Evolutionary conservation across 2,888 invertebrate genomes (phyloP).

Genomic region (Rhabditoides inermis): DNA sequence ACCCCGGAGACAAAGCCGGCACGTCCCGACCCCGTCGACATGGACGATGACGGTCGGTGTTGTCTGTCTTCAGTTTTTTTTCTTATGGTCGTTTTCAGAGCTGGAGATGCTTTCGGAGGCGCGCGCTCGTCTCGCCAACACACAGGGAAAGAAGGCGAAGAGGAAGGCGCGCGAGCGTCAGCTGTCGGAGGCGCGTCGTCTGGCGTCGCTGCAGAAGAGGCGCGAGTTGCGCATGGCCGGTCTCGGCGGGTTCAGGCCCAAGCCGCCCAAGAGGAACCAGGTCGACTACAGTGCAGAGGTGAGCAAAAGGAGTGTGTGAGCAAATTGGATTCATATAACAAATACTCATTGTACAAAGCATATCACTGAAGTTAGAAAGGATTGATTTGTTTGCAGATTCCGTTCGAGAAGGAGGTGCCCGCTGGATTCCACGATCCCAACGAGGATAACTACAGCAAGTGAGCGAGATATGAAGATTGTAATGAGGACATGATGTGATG

Average conservation of each 20-base stretch:
- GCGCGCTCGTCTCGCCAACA: constrained; percentile 91
- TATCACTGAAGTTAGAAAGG: too few relatives aligned
- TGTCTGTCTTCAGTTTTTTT: neutral
- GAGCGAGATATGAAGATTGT: constrained; percentile 25
- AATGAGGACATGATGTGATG: neutral
- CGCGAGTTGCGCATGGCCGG: constrained; percentile 84
- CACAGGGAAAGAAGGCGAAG: constrained; percentile 73
- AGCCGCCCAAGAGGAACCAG: constrained; percentile 36
- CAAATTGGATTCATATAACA: too few relatives aligned
- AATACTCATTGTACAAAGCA: too few relatives aligned
- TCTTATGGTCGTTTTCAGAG: too few relatives aligned
- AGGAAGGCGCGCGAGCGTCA: constrained; percentile 86
- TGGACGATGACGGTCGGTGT: constrained; percentile 90
- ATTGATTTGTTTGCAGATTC: constrained; percentile 28
- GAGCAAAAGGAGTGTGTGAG: constrained; percentile 52
- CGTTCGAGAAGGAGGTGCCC: constrained; percentile 67
- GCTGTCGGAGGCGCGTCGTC: constrained; percentile 84
- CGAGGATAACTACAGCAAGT: constrained; percentile 63
- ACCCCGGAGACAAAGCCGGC: constrained; percentile 99
- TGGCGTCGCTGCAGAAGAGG: constrained; percentile 94
- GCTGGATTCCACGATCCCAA: constrained; percentile 88
- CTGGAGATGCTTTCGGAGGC: constrained; percentile 99
- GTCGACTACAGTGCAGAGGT: constrained; percentile 92
- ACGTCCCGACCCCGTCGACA: constrained; percentile 94
- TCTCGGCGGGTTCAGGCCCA: constrained; percentile 59